A percentile compares a stretch with the other conserved stretches of the same genome.
Evolutionary conservation across 2,888 invertebrate species (phyloP).

Genomic region (Saturnia pavonia): DNA sequence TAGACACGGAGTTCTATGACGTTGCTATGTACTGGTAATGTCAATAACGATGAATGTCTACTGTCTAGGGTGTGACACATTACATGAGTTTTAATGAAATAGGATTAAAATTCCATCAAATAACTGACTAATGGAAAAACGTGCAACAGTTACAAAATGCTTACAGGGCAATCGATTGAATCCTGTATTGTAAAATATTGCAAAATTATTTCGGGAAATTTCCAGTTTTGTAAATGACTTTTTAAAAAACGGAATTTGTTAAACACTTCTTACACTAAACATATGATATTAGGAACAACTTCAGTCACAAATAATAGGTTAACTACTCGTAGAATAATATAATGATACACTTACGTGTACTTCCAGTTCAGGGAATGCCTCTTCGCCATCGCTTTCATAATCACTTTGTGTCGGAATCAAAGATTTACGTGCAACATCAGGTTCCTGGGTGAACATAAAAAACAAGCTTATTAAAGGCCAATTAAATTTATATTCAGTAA

Average conservation of each 20-base stretch:
- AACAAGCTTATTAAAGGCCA: slow-evolving; percentile 9
- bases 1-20: slow-evolving; percentile 38
- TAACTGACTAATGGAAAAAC: neutral
- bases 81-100: slow-evolving; percentile 15
- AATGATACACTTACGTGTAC: slow-evolving; percentile 63
- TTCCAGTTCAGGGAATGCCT: slow-evolving; percentile 72
- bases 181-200: neutral
- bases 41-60: slow-evolving; percentile 27
- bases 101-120: neutral
- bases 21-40: slow-evolving; percentile 32
- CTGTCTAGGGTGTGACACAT: slow-evolving; percentile 36
- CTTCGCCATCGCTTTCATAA: slow-evolving; percentile 77
- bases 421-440: slow-evolving; percentile 59
- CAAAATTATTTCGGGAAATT: neutral
- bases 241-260: no score
- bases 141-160: neutral
- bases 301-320: neutral
- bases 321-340: neutral
- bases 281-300: no score
- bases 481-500: slow-evolving; percentile 16
- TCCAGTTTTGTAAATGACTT: no score
- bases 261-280: no score
- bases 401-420: slow-evolving; percentile 60
- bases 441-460: slow-evolving; percentile 50
- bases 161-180: neutral